Evolutionary conservation across 2,888 invertebrate species (phyloP), one percentile per base, ranked within the genome.

Genomic region (Ctena decussata): DNA sequence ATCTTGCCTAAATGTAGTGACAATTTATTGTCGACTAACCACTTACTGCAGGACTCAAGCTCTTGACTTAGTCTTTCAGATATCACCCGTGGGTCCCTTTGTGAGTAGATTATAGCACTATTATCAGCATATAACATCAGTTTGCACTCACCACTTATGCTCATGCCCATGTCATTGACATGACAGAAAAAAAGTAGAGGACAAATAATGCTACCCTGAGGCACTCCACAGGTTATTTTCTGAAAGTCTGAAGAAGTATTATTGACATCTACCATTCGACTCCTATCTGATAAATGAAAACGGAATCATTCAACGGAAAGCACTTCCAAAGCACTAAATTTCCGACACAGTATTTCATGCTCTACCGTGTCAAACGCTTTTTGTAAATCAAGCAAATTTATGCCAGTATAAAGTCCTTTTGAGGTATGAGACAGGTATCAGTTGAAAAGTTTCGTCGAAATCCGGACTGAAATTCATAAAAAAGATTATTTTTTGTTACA

Each of bases 361-460:
- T 76, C 65, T 6, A 76, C 76, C 12, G 76, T 76, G n/a, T 76
- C 76, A 65, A 76, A 60, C 6, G 60, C 65, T 76, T 76, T 53
- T 21, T 76, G 41, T 32, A 76, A 6, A 24, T 76, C 76, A 32
- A 60, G 60, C 60, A 76, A 39, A 24, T 53, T 44, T 57, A 75
- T 75, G 8, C 57, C 75, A 35, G 75, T 75, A 35, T 57, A 75
- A 3, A 15, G n/a, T n/a, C 53, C 53, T 53, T 53, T 53, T 53
- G 53, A 41, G 15, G 41, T 41, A 53, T 53, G 53, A 53, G 53
- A 53, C 53, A 53, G 21, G 53, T 53, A n/a, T 53, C 53, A 5
- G 53, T 53, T n/a, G 53, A 53, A n/a, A 53, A 53, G 18, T 15
- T n/a, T n/a, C 53, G 5, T 8, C 53, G 18, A 53, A 53, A 53